Percentiles rank a stretch among this genome's conserved stretches.
Conservation (phyloP, 2,888 invertebrate genomes). For the Hypolimnas misippus region DNA sequence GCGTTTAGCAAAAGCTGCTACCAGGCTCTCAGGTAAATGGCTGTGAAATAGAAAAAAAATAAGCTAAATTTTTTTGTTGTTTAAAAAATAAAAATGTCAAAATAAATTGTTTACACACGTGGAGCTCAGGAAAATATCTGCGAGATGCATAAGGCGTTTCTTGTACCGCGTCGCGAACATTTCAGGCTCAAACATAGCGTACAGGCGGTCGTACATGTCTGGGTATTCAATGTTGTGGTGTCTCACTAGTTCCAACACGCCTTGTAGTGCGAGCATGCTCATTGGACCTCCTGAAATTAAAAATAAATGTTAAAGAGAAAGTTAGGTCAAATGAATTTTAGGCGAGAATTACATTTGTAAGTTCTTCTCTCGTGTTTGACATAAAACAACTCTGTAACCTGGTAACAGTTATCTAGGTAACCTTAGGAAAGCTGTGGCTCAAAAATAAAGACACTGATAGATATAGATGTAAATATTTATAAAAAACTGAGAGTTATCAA, state of each 20-base stretch:
- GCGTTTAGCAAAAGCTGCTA: constrained; percentile 97
- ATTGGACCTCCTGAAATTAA: constrained; percentile 89
- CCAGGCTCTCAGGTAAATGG: constrained; percentile 94
- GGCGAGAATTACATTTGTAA: too few relatives aligned
- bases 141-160: constrained; percentile 93
- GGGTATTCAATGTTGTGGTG: constrained; percentile 97
- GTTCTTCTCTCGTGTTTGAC: too few relatives aligned
- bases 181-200: constrained; percentile 95
- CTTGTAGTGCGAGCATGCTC: constrained; percentile 95
- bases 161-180: constrained; percentile 96
- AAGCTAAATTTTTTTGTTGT: background rate
- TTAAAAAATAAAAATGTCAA: background rate
- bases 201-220: constrained; percentile 96
- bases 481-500: too few relatives aligned
- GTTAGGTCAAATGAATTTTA: too few relatives aligned
- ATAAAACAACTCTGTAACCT: too few relatives aligned
- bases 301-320: background rate
- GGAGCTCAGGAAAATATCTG: constrained; percentile 96
- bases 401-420: too few relatives aligned
- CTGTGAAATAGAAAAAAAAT: constrained; percentile 70
- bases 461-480: too few relatives aligned
- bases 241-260: constrained; percentile 94
- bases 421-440: too few relatives aligned
- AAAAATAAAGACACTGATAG: too few relatives aligned
- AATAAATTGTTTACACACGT: constrained; percentile 78